Percentiles rank a stretch among this genome's conserved stretches.
These are phyloP conservation scores for Echinarachnius parma DNA, from an alignment of 53 echinoderm and acorn worm genomes.

Conservation along the genomic window DNA sequence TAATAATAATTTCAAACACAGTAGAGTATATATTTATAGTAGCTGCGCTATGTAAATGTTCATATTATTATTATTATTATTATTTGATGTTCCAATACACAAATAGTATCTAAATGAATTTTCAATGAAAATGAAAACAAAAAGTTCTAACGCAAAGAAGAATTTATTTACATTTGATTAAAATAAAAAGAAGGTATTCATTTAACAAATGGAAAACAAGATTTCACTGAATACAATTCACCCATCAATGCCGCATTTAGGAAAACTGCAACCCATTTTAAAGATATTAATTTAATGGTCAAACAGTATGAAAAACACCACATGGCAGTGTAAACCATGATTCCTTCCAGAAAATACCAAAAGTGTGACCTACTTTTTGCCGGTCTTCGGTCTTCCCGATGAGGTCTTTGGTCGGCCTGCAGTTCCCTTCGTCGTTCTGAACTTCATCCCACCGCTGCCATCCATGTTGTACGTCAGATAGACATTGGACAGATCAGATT, in stretches of 20 bases:
- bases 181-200: too few species aligned
- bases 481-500: constrained; percentile 83
- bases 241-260: too few species aligned
- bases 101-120: not conserved
- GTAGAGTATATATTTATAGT: too few species aligned
- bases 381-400: constrained; percentile 73
- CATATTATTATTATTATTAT: not conserved
- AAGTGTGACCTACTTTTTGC: constrained; percentile 61
- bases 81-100: not conserved
- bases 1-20: not conserved
- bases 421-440: constrained; percentile 51
- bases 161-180: not conserved
- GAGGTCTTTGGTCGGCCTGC: constrained; percentile 78
- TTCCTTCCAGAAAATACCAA: not conserved
- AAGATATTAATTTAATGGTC: too few species aligned
- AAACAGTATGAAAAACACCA: too few species aligned
- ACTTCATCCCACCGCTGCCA: constrained; percentile 60
- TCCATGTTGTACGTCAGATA: constrained; percentile 85
- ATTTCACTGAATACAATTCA: not conserved
- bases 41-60: not conserved
- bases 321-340: too few species aligned
- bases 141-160: not conserved
- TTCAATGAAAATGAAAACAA: not conserved
- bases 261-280: too few species aligned
- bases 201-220: too few species aligned